phyloP scores from a whole-genome alignment of 2,113 vertebrate genomes.

The Ariopsis seemanni region DNA sequence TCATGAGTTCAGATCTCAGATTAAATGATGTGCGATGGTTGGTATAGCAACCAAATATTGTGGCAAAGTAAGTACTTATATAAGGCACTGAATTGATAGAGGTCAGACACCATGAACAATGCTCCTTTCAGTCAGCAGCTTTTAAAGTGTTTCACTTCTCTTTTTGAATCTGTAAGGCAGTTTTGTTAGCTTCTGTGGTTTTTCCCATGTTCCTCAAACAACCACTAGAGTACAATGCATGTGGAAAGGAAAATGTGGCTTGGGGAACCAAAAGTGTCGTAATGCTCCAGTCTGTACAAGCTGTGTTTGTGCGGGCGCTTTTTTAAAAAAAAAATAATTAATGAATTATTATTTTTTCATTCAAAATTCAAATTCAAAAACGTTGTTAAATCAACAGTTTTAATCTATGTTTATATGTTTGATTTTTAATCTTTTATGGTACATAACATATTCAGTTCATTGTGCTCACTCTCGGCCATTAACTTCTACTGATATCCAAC shows the following conservation, averaged over 20 bases:
- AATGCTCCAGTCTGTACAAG: not conserved
- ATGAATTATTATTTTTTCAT: too few relatives aligned
- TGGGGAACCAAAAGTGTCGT: not conserved
- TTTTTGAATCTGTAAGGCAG: not conserved
- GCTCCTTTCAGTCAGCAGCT: not conserved
- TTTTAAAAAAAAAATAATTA: too few relatives aligned
- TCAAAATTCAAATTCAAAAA: not conserved
- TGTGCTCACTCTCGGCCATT: too few relatives aligned
- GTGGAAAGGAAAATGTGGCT: not conserved
- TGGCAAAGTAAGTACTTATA: not conserved
- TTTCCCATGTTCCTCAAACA: constrained; percentile 8
- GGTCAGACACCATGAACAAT: not conserved
- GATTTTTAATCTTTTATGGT: too few relatives aligned
- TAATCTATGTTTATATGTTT: too few relatives aligned
- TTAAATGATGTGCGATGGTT: not conserved
- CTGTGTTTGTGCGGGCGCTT: not conserved
- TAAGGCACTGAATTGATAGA: not conserved
- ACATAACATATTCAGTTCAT: too few relatives aligned
- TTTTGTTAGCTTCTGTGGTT: not conserved
- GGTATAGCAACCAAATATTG: not conserved
- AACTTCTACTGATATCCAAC: too few relatives aligned
- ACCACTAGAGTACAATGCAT: not conserved
- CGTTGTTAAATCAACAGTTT: too few relatives aligned
- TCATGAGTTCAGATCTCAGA: not conserved
- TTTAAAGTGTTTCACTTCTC: not conserved